Evolutionary conservation across 2,113 vertebrate genomes (phyloP).

Genomic region (Taurulus bubalis): DNA sequence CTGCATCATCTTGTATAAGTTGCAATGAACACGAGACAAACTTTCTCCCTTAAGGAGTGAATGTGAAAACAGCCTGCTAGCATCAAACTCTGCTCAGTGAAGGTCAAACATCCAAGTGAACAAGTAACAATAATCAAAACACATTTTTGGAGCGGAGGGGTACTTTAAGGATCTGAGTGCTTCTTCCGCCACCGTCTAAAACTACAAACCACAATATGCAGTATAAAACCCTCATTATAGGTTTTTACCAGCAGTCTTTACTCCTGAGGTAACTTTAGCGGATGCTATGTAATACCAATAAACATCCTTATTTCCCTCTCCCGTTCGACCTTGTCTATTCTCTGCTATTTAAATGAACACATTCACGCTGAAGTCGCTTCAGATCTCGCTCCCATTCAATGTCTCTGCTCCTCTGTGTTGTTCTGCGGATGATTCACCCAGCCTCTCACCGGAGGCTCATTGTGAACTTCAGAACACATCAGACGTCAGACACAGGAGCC

Average conservation of each 20-base stretch:
- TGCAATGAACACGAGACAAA: background rate
- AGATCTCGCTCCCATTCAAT: conserved; percentile 62
- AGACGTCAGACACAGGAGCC: conserved; percentile 81
- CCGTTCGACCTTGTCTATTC: conserved; percentile 54
- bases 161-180: background rate
- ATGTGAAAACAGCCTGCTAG: background rate
- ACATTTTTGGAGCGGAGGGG: background rate
- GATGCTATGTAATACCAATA: background rate
- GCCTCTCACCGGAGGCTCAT: conserved; percentile 83
- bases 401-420: conserved; percentile 57
- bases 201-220: background rate
- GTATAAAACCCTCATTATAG: background rate
- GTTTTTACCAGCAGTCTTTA: background rate
- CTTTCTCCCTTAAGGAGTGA: background rate
- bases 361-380: conserved; percentile 60
- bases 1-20: background rate
- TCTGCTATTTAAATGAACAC: conserved; percentile 50
- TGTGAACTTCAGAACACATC: conserved; percentile 86
- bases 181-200: background rate
- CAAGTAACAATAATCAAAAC: background rate
- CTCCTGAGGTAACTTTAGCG: conserved; percentile 38
- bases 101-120: conserved; percentile 9
- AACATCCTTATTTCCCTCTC: conserved; percentile 18
- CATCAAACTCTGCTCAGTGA: conserved; percentile 4
- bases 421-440: conserved; percentile 75